phyloP scores from a whole-genome alignment of 2,113 vertebrate species.

The Crocuta crocuta region DNA sequence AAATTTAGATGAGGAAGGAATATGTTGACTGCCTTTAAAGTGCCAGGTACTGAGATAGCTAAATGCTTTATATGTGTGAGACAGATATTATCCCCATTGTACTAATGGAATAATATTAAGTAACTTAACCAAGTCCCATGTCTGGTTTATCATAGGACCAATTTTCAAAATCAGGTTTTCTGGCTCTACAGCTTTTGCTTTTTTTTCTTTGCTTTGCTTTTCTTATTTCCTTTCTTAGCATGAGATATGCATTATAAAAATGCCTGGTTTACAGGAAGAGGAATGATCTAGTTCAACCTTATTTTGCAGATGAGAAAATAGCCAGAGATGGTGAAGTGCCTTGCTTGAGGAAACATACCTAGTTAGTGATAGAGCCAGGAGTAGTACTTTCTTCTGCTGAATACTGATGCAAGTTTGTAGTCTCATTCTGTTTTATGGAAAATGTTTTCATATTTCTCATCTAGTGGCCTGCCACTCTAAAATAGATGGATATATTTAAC shows the following conservation, averaged over 20 bases:
- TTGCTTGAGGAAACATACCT: not conserved
- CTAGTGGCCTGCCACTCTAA: not conserved
- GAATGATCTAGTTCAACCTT: not conserved
- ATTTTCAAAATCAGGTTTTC: constrained; percentile 31
- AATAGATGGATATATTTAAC: not conserved
- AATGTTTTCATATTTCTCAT: constrained; percentile 5
- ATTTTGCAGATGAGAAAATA: constrained; percentile 38
- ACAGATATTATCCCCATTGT: not conserved
- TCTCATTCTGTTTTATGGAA: not conserved
- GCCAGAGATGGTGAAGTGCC: not conserved
- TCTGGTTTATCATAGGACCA: not conserved
- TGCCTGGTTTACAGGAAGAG: not conserved
- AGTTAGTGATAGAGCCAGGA: not conserved
- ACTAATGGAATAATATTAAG: constrained; percentile 8
- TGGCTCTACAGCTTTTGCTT: not conserved
- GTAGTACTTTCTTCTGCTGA: not conserved
- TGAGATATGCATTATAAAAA: not conserved
- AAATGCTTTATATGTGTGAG: not conserved
- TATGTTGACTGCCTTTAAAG: not conserved
- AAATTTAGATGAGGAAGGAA: not conserved
- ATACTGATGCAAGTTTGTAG: not conserved
- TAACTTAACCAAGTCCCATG: not conserved
- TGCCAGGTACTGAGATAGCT: constrained; percentile 13
- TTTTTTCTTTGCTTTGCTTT: not conserved
- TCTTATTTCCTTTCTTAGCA: constrained; percentile 21